Evolutionary conservation across 2,113 vertebrate species (phyloP).

Genomic region (Addax nasomaculatus): DNA sequence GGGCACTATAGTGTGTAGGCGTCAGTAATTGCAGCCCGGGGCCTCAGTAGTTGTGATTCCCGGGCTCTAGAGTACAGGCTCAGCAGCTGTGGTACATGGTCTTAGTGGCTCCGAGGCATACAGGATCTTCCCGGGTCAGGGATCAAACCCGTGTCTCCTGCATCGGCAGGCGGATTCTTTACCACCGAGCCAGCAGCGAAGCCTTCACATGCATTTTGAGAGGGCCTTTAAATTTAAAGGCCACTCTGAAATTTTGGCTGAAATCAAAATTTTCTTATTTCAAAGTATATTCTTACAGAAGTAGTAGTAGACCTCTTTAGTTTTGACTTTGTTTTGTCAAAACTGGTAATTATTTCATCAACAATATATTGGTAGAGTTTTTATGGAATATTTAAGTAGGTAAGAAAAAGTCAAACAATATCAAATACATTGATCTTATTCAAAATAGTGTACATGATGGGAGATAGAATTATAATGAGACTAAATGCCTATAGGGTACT

Average conservation of each 20-base stretch:
- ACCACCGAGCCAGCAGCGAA: neutral
- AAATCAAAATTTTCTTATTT: neutral
- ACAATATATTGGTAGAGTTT: neutral
- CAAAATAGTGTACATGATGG: neutral
- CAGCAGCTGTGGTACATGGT: neutral
- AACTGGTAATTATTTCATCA: neutral
- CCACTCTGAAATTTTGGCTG: neutral
- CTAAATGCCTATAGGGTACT: neutral
- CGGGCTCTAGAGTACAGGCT: neutral
- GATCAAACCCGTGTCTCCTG: neutral
- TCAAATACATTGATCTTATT: neutral
- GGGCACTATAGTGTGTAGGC: accelerated
- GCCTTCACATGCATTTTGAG: neutral
- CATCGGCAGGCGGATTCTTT: neutral
- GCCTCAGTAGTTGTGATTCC: neutral
- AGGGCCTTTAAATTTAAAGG: neutral
- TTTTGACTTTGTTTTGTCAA: conserved; percentile 12
- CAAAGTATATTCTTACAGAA: neutral
- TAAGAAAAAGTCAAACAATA: neutral
- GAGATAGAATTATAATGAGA: neutral
- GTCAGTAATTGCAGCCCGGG: accelerated
- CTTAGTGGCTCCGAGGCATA: neutral
- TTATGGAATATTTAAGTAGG: neutral
- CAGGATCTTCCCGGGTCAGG: neutral
- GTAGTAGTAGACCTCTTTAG: neutral